Evolutionary conservation across 2,888 invertebrate genomes (phyloP).

Genomic region (Standfussiana lucernea): DNA sequence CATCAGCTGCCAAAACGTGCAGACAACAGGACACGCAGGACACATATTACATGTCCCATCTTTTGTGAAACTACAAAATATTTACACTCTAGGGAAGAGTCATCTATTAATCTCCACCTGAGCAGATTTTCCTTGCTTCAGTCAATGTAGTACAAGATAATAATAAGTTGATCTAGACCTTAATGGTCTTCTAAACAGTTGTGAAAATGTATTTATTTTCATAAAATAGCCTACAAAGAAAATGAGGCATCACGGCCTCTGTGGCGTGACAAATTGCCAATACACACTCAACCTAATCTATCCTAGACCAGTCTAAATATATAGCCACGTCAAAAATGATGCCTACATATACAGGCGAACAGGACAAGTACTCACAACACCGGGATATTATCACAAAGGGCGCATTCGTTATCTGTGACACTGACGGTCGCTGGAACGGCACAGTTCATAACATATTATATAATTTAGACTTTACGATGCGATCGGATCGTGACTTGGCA

Average conservation of each 20-base stretch:
- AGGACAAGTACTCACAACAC: slow-evolving; percentile 51
- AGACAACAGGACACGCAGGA: neutral
- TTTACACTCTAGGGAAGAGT: neutral
- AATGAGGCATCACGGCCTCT: neutral
- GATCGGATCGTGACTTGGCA: slow-evolving; percentile 26
- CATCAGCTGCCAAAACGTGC: neutral
- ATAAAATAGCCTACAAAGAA: slow-evolving; percentile 4
- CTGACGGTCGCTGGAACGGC: slow-evolving; percentile 67
- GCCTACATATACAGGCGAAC: slow-evolving; percentile 28
- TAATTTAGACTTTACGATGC: slow-evolving; percentile 53
- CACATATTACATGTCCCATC: neutral
- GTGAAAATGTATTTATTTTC: neutral
- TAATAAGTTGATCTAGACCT: too few relatives aligned
- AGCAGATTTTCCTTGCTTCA: neutral
- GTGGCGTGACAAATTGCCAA: slow-evolving; percentile 10
- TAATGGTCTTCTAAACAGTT: neutral
- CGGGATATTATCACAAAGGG: slow-evolving; percentile 77
- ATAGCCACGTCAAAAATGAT: slow-evolving; percentile 37
- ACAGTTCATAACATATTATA: slow-evolving; percentile 61
- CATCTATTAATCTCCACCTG: neutral
- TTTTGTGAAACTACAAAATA: neutral
- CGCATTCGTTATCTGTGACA: slow-evolving; percentile 75
- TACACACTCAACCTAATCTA: neutral
- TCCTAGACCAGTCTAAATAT: slow-evolving; percentile 12
- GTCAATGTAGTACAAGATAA: neutral